phyloP scores from a whole-genome alignment of 2,113 vertebrate genomes.

The Nothocercus nigrocapillus region DNA sequence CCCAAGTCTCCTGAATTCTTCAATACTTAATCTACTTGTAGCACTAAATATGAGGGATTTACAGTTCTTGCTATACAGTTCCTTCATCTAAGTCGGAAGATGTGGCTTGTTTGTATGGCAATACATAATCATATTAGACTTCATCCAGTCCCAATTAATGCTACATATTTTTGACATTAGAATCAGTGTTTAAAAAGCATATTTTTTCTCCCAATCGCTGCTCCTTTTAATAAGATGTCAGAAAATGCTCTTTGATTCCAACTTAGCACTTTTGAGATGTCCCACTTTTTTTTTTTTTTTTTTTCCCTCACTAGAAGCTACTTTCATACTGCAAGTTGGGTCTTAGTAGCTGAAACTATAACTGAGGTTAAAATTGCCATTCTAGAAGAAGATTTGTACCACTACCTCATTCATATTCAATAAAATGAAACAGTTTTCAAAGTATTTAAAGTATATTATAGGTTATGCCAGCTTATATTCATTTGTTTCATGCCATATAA shows the following conservation, averaged over 20 bases:
- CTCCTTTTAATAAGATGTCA: neutral
- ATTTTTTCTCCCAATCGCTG: neutral
- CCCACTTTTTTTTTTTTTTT: neutral
- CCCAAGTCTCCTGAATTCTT: neutral
- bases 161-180: neutral
- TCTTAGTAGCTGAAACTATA: neutral
- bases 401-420: neutral
- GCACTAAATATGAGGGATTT: neutral
- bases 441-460: neutral
- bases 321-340: neutral
- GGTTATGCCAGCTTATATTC: slow-evolving; percentile 14
- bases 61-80: neutral
- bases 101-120: neutral
- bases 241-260: neutral
- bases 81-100: neutral
- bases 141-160: neutral
- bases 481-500: slow-evolving; percentile 13
- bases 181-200: neutral
- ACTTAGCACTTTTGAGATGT: neutral
- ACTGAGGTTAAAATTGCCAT: neutral
- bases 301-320: neutral
- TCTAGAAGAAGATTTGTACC: neutral
- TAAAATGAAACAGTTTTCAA: neutral
- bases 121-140: neutral
- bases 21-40: neutral